A percentile compares a stretch with the other conserved stretches of the same genome.
These are phyloP conservation scores for Pogonocichla stellata DNA, from an alignment of 2,113 vertebrate species.

Conservation along the genomic window DNA sequence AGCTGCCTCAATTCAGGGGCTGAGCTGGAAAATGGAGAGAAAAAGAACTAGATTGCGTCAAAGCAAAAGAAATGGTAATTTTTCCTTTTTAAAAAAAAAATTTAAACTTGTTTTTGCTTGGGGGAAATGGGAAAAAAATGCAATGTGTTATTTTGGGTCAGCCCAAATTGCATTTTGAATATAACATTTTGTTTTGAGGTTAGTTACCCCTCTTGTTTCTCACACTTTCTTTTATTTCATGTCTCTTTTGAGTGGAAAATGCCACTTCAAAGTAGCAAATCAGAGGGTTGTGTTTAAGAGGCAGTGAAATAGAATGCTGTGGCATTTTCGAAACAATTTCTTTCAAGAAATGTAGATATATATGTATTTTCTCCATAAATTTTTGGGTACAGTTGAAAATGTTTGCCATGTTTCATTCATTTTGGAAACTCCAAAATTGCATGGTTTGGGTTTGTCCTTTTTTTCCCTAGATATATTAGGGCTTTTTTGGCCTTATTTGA, in stretches of 20 bases:
- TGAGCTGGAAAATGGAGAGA: background rate
- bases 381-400: background rate
- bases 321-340: background rate
- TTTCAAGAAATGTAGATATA: background rate
- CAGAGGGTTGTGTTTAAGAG: conserved; percentile 7
- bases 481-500: background rate
- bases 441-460: background rate
- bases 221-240: conserved; percentile 42
- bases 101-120: background rate
- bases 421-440: conserved; percentile 8
- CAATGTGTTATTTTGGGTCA: conserved; percentile 7
- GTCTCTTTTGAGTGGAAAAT: conserved; percentile 7
- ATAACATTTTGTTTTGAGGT: conserved; percentile 32
- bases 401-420: background rate
- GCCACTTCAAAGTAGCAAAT: conserved; percentile 24
- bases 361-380: background rate
- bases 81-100: background rate
- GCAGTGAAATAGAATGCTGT: background rate
- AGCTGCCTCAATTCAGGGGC: background rate
- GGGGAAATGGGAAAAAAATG: background rate
- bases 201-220: background rate
- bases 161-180: background rate
- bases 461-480: background rate
- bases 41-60: background rate
- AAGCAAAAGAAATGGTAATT: background rate